Evolutionary conservation across 2,113 vertebrate genomes (phyloP).

Genomic region (Synodontis membranacea): DNA sequence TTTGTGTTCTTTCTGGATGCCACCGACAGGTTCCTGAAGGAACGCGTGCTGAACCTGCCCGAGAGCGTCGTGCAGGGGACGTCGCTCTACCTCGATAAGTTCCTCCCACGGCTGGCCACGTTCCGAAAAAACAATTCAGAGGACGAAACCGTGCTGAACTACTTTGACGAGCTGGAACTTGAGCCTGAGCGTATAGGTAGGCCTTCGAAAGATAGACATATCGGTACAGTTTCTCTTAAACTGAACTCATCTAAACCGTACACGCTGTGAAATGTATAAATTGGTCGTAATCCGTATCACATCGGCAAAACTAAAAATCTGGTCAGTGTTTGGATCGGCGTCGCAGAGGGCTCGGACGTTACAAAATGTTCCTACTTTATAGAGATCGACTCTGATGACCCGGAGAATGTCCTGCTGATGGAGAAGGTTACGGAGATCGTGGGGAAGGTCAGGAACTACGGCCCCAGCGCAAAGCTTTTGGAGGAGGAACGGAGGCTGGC

Average conservation of each 20-base stretch:
- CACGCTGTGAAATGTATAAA: too few species aligned
- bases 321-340: background rate
- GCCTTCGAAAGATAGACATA: background rate
- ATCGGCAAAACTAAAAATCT: too few species aligned
- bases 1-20: slow-evolving; percentile 81
- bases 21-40: slow-evolving; percentile 82
- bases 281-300: background rate
- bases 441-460: slow-evolving; percentile 83
- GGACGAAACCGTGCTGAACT: slow-evolving; percentile 79
- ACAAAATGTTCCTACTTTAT: slow-evolving; percentile 8
- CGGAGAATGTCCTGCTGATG: slow-evolving; percentile 70
- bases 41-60: slow-evolving; percentile 83
- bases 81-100: slow-evolving; percentile 77
- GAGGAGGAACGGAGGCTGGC: slow-evolving; percentile 68
- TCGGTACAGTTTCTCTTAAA: background rate
- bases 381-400: slow-evolving; percentile 80
- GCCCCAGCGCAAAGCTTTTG: slow-evolving; percentile 74
- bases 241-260: too few species aligned
- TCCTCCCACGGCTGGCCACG: slow-evolving; percentile 68
- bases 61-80: slow-evolving; percentile 78
- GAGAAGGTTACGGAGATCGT: slow-evolving; percentile 76
- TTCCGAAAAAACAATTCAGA: slow-evolving; percentile 76
- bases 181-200: slow-evolving; percentile 80
- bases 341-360: background rate
- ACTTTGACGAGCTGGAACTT: slow-evolving; percentile 85